These are phyloP conservation scores for Phodopus roborovskii DNA, from an alignment of 2,113 vertebrate species.

Conservation along the genomic window DNA sequence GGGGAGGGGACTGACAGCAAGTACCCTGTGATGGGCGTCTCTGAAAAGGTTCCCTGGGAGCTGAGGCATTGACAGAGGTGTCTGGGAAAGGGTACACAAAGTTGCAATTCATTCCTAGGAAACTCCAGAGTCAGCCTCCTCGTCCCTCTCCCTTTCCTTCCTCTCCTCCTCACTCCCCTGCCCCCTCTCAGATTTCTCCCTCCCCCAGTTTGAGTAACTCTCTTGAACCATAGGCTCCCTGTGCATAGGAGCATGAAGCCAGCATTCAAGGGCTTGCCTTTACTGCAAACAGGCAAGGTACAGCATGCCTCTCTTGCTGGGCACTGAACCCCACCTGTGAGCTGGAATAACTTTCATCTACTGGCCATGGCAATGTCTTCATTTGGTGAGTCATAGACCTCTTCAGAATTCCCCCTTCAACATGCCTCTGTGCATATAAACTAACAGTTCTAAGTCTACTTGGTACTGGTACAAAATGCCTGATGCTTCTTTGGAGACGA, in stretches of 20 bases:
- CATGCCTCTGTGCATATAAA: neutral
- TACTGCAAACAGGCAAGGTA: fast-evolving
- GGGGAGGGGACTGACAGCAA: too few species aligned
- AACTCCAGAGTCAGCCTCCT: fast-evolving
- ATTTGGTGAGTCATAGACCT: fast-evolving
- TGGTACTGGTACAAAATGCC: neutral
- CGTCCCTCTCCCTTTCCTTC: neutral
- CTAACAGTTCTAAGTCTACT: neutral
- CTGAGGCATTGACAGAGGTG: neutral
- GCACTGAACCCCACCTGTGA: neutral
- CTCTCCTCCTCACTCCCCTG: neutral
- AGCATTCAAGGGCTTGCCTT: neutral
- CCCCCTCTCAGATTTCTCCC: neutral
- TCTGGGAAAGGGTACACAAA: neutral
- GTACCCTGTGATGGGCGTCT: fast-evolving
- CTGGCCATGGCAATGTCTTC: fast-evolving
- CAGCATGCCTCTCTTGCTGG: fast-evolving
- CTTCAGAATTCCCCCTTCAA: neutral
- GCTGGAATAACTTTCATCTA: too few species aligned
- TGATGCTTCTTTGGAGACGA: neutral
- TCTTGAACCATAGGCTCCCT: neutral
- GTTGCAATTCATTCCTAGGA: fast-evolving
- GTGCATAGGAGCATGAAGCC: neutral
- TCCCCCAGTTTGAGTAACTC: neutral
- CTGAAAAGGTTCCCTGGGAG: fast-evolving